A percentile compares a stretch with the other conserved stretches of the same genome.
These are phyloP conservation scores for Idaea aversata DNA, from an alignment of 2,888 invertebrate genomes.

Conservation along the genomic window DNA sequence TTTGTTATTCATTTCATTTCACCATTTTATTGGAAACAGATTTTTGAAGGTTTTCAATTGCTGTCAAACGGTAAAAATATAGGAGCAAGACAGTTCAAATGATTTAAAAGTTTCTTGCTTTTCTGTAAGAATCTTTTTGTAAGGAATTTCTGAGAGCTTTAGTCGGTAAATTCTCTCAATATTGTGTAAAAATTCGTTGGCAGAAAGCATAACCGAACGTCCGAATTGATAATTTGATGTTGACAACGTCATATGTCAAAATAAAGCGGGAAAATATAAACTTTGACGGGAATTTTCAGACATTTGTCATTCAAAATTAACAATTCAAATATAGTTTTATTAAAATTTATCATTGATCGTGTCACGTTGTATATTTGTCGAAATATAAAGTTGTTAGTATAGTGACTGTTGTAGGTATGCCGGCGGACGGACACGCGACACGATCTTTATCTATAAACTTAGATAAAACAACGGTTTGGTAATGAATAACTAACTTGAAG, in stretches of 20 bases:
- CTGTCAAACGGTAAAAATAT: no score
- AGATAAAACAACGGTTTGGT: not conserved
- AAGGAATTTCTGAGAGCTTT: no score
- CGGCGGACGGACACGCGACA: constrained; percentile 55
- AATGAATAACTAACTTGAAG: not conserved
- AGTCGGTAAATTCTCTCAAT: no score
- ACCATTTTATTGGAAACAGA: no score
- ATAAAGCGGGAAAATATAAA: not conserved
- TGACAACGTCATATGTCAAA: constrained; percentile 11
- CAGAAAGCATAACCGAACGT: not conserved
- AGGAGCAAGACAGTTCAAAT: no score
- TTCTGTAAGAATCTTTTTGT: no score
- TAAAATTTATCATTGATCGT: constrained; percentile 45
- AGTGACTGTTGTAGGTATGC: not conserved
- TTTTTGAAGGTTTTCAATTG: no score
- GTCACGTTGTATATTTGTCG: constrained; percentile 56
- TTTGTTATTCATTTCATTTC: no score
- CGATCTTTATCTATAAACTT: constrained; percentile 52
- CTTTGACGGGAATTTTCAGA: not conserved
- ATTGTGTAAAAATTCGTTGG: no score
- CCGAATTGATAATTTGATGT: constrained; percentile 8
- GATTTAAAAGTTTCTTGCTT: no score
- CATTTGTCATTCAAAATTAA: constrained; percentile 38
- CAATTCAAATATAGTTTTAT: constrained; percentile 29
- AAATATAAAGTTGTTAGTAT: constrained; percentile 69